These are phyloP conservation scores for Pluvianellus socialis DNA, from an alignment of 2,113 vertebrate species.

Conservation along the genomic window DNA sequence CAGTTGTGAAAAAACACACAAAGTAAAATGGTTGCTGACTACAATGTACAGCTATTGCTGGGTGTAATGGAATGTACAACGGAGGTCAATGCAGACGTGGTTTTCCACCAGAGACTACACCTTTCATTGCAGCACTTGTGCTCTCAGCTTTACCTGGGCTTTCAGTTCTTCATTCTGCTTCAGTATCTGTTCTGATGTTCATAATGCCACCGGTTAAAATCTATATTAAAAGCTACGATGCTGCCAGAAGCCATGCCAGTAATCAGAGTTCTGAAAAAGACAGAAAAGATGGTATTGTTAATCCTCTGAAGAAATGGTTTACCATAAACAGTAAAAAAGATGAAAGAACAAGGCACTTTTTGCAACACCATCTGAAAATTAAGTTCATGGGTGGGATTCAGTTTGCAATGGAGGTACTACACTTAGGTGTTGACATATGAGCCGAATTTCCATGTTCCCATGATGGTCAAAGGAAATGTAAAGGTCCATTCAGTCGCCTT, in stretches of 20 bases:
- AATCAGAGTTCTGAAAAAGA: slow-evolving; percentile 89
- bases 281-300: not conserved
- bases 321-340: not conserved
- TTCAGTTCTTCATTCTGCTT: slow-evolving; percentile 67
- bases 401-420: not conserved
- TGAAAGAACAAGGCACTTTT: not conserved
- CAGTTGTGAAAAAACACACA: slow-evolving; percentile 81
- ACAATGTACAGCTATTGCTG: slow-evolving; percentile 83
- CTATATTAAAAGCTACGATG: slow-evolving; percentile 98
- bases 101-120: slow-evolving; percentile 74
- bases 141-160: slow-evolving; percentile 74
- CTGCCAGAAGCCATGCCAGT: slow-evolving; percentile 98
- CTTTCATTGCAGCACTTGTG: slow-evolving; percentile 76
- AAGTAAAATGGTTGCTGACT: slow-evolving; percentile 81
- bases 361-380: not conserved
- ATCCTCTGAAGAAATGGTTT: not conserved
- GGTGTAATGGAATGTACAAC: slow-evolving; percentile 80
- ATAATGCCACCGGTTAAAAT: slow-evolving; percentile 98
- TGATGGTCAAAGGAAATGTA: not conserved
- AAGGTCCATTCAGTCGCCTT: not conserved
- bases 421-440: not conserved
- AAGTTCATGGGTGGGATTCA: not conserved
- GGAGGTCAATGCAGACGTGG: slow-evolving; percentile 76
- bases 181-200: slow-evolving; percentile 98
- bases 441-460: not conserved